Evolutionary conservation across 1,140 invertebrate species (phyloP).

Genomic region (Pseudoatta argentina): DNA sequence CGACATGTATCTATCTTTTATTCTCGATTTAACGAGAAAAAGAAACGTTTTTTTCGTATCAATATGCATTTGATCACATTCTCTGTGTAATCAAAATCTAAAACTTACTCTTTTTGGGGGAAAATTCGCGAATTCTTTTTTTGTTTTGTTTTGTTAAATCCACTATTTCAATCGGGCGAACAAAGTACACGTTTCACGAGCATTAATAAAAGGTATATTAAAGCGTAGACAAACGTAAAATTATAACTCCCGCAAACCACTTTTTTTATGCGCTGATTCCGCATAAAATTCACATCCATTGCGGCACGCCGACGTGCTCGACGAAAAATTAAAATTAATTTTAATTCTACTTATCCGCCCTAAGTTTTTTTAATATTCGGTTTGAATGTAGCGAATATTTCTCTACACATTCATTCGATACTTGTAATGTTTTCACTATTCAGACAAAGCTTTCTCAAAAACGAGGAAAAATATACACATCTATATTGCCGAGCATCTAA

Average conservation of each 20-base stretch:
- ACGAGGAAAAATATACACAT: conserved; percentile 6
- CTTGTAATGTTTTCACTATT: conserved; percentile 24
- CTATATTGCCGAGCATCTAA: conserved; percentile 27
- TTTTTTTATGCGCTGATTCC: conserved; percentile 38
- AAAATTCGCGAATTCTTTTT: not conserved
- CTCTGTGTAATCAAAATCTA: not conserved
- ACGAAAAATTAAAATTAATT: conserved; percentile 49
- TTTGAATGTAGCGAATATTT: conserved; percentile 30
- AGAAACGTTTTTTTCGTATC: conserved; percentile 6
- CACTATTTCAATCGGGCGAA: conserved; percentile 14
- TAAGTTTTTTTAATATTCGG: conserved; percentile 56
- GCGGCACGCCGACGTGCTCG: not conserved
- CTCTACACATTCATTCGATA: conserved; percentile 12
- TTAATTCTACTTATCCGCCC: conserved; percentile 8
- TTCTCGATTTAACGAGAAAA: not conserved
- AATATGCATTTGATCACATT: not conserved
- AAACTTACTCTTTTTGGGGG: not conserved
- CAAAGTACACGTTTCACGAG: not conserved
- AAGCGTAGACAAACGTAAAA: conserved; percentile 42
- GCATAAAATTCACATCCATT: conserved; percentile 40
- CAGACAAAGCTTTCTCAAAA: conserved; percentile 31
- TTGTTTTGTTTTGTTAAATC: not conserved
- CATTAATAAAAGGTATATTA: conserved; percentile 36
- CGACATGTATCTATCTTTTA: not conserved
- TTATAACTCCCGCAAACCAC: conserved; percentile 11